Base-by-base conservation (phyloP, 2,888 invertebrate species). In the Phasia obesa region DNA sequence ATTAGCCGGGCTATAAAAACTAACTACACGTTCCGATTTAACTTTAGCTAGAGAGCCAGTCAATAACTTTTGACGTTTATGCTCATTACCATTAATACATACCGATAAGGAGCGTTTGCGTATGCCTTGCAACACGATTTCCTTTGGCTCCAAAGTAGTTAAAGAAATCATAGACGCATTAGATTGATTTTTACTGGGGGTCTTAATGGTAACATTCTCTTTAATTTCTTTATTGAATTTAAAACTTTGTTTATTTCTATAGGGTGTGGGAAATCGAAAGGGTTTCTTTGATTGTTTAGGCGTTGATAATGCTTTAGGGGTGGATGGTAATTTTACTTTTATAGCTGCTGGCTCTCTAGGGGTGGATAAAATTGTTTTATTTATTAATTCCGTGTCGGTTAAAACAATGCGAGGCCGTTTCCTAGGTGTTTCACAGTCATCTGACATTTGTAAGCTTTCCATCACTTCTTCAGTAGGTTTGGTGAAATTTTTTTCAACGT, bases 1-100 rank as follows among this genome's bases (percentile, higher is more conserved):
- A 71, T 88, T 88, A 0, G 87, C 85, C 0, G 90, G 90, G 85
- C 90, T 90, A 19, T 86, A 84, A 67, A 91, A 91, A 0, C 87
- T 87, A 0, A 90, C 90, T 73, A 35, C 86, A 86, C 65, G 57
- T 67, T 15, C 42, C 64, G 31, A 59, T 11, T 81, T 84, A 17
- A 1, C 17, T 31, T 74, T 55, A 15, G 27, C 13, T 3, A 23
- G 2, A 31, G 62, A 21, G 3, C 31, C 44, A 25, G 6, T 25
- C 19, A 70, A 15, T 0, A 49, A 17, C 15, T 44, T 55, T 6
- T 38, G 38, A 17, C 44, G 38, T 17, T 84, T 76, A 6, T 38
- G 4, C 3, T 57, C 65, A 23, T 78, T 35, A 4, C 69, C 85
- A 13, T 85, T 86, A 7, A 85, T 84, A 35, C 86, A 86, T 0